A percentile compares a stretch with the other conserved stretches of the same genome.
Conservation (phyloP, 2,797 vertebrate genomes). For the Poecilia gillii region DNA sequence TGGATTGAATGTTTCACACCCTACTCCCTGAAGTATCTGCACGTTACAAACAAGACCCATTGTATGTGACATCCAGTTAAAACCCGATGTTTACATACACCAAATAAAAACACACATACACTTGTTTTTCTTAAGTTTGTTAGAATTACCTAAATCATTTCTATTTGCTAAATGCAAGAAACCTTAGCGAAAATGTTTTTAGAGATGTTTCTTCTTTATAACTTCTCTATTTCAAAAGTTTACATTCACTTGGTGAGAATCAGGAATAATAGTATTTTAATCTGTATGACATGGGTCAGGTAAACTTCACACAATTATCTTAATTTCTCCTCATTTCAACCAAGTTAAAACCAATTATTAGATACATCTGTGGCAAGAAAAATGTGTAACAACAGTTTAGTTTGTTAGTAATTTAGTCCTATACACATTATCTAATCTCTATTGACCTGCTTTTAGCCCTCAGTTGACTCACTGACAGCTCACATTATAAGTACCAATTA, state of each 20-base stretch:
- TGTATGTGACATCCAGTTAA: not conserved
- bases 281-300: too few species aligned
- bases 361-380: not conserved
- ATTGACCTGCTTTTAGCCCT: not conserved
- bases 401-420: not conserved
- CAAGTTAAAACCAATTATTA: not conserved
- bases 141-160: too few species aligned
- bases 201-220: too few species aligned
- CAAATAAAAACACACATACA: too few species aligned
- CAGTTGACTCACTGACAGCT: not conserved
- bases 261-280: too few species aligned
- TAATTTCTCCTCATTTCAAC: not conserved
- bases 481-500: not conserved
- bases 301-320: too few species aligned
- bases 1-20: not conserved
- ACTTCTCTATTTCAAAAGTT: too few species aligned
- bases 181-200: too few species aligned
- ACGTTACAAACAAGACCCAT: not conserved
- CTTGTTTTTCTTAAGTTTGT: too few species aligned
- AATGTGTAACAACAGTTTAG: not conserved
- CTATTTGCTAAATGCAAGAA: too few species aligned
- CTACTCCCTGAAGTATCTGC: not conserved
- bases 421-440: not conserved
- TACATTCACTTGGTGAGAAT: too few species aligned
- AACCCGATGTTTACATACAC: too few species aligned